These are phyloP conservation scores for Pseudopodoces humilis DNA, from an alignment of 2,113 vertebrate genomes.

Conservation along the genomic window DNA sequence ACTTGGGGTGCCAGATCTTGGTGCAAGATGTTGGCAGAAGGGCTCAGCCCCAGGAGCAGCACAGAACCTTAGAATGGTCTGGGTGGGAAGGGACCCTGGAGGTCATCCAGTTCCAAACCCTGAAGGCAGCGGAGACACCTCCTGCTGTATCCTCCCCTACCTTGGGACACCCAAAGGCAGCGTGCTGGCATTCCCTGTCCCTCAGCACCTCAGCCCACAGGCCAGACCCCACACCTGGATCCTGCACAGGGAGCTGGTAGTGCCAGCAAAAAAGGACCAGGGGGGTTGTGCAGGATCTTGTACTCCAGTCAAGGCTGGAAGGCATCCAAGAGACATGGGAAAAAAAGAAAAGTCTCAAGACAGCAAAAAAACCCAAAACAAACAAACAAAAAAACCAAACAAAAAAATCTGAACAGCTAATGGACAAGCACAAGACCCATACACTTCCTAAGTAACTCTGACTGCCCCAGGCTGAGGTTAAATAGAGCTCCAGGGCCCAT, in stretches of 20 bases:
- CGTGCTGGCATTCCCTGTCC: not conserved
- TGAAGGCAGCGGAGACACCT: not conserved
- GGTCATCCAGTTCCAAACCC: not conserved
- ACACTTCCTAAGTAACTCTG: rapidly evolving
- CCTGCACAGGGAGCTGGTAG: not conserved
- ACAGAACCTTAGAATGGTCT: not conserved
- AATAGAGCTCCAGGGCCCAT: not conserved
- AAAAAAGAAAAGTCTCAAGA: not conserved
- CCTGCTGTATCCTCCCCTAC: not conserved
- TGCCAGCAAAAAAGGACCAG: not conserved
- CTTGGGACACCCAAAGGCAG: not conserved
- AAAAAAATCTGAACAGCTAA: not conserved
- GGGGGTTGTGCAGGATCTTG: not conserved
- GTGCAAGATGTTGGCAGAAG: not conserved
- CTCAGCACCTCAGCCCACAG: not conserved
- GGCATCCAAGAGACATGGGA: rapidly evolving
- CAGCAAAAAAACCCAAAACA: too few relatives aligned
- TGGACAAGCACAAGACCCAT: rapidly evolving
- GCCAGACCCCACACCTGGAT: not conserved
- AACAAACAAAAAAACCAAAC: not conserved
- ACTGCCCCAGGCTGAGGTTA: not conserved
- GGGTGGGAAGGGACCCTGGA: not conserved
- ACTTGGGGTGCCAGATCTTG: too few relatives aligned
- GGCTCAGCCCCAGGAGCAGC: not conserved
- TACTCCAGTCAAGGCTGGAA: not conserved